Conservation (phyloP, 2,113 vertebrate genomes). For the Crotalus tigris region DNA sequence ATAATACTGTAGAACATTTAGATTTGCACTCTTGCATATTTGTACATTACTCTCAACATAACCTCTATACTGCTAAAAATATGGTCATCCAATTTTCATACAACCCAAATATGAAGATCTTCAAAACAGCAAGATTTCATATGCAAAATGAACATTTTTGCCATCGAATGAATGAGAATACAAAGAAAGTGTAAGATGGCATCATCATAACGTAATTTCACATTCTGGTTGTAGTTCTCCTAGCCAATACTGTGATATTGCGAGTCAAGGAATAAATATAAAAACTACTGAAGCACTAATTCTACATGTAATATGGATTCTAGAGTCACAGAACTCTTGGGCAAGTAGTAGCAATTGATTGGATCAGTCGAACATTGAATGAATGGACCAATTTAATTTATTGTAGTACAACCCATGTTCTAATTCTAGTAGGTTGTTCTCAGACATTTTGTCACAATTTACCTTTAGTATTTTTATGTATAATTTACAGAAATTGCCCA, state of each 20-base stretch:
- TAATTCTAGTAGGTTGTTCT: background rate
- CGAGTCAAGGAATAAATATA: conserved; percentile 44
- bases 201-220: conserved; percentile 49
- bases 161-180: conserved; percentile 39
- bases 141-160: conserved; percentile 35
- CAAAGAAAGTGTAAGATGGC: background rate
- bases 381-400: conserved; percentile 34
- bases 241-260: conserved; percentile 31
- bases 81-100: conserved; percentile 3
- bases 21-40: conserved; percentile 26
- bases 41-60: conserved; percentile 9
- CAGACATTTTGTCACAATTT: conserved; percentile 4
- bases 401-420: conserved; percentile 31
- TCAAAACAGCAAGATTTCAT: conserved; percentile 36
- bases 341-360: conserved; percentile 17
- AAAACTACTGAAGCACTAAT: background rate
- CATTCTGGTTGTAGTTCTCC: conserved; percentile 31
- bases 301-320: background rate
- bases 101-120: conserved; percentile 29
- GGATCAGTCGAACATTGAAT: conserved; percentile 4
- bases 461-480: background rate
- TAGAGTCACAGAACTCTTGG: conserved; percentile 20
- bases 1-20: conserved; percentile 11
- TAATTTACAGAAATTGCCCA: conserved; percentile 4
- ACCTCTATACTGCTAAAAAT: conserved; percentile 1